Conservation (phyloP, 2,797 vertebrate species). For the Phalanger gymnotis region DNA sequence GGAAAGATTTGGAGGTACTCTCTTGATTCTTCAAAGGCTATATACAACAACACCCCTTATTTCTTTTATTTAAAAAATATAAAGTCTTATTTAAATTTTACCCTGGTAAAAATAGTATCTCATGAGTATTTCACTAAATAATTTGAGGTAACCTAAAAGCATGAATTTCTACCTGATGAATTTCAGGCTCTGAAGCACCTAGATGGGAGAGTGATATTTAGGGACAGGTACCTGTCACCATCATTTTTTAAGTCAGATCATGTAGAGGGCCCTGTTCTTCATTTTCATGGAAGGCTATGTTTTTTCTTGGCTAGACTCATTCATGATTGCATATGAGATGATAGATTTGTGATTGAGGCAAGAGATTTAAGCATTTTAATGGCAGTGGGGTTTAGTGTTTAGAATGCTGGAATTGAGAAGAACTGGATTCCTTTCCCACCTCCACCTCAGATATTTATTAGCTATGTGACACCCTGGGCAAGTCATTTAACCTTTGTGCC, state of each 20-base stretch:
- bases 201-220: neutral
- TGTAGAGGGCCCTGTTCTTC: neutral
- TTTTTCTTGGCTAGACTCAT: neutral
- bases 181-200: neutral
- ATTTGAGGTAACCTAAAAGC: neutral
- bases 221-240: neutral
- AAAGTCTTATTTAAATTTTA: neutral
- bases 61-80: neutral
- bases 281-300: neutral
- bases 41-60: neutral
- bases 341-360: neutral
- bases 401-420: neutral
- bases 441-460: neutral
- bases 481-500: neutral
- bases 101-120: neutral
- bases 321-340: neutral
- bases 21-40: neutral
- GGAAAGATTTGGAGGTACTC: neutral
- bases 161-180: neutral
- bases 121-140: neutral
- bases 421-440: neutral
- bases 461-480: neutral
- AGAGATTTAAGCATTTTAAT: neutral
- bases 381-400: neutral
- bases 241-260: neutral